Percentiles rank a stretch among this genome's conserved stretches.
These are phyloP conservation scores for Festucalex cinctus DNA, from an alignment of 2,113 vertebrate genomes.

Conservation along the genomic window DNA sequence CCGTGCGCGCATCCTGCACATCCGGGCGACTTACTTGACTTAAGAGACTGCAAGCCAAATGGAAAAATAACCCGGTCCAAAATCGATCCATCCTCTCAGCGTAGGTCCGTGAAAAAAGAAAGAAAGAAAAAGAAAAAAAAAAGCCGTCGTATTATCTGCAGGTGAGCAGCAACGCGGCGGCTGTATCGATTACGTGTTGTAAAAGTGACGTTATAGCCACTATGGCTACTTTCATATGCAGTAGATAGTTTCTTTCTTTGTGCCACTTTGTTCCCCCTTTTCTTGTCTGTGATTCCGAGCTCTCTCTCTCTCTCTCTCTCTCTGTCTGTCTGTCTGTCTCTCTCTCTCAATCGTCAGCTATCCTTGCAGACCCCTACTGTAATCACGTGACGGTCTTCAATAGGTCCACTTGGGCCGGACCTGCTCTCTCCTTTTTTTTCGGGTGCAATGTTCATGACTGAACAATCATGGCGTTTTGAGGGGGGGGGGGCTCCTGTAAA, in stretches of 20 bases:
- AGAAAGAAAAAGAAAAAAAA: too few species aligned
- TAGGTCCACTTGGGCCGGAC: slow-evolving; percentile 20
- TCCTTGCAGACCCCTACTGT: slow-evolving; percentile 45
- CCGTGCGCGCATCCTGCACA: background rate
- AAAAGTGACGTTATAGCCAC: background rate
- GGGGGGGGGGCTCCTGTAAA: too few species aligned
- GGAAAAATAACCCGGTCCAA: slow-evolving; percentile 26
- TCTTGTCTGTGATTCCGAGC: too few species aligned
- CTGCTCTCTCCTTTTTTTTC: too few species aligned
- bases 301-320: slow-evolving; percentile 17
- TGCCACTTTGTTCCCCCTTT: slow-evolving; percentile 15
- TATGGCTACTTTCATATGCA: slow-evolving; percentile 38
- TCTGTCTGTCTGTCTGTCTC: slow-evolving; percentile 19
- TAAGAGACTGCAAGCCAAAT: slow-evolving; percentile 45
- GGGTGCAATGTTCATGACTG: too few species aligned
- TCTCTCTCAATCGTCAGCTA: slow-evolving; percentile 33
- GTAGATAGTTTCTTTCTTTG: slow-evolving; percentile 2
- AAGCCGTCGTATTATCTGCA: slow-evolving; percentile 51
- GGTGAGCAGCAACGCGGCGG: slow-evolving; percentile 3
- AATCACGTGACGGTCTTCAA: slow-evolving; percentile 65
- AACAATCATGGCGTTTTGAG: too few species aligned
- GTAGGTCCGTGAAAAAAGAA: slow-evolving; percentile 13
- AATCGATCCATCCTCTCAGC: slow-evolving; percentile 25
- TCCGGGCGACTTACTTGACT: slow-evolving; percentile 53
- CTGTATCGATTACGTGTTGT: slow-evolving; percentile 11